Percentiles rank a stretch among this genome's conserved stretches.
Evolutionary conservation across 2,113 vertebrate genomes (phyloP).

Genomic region (Crotalus horridus): DNA sequence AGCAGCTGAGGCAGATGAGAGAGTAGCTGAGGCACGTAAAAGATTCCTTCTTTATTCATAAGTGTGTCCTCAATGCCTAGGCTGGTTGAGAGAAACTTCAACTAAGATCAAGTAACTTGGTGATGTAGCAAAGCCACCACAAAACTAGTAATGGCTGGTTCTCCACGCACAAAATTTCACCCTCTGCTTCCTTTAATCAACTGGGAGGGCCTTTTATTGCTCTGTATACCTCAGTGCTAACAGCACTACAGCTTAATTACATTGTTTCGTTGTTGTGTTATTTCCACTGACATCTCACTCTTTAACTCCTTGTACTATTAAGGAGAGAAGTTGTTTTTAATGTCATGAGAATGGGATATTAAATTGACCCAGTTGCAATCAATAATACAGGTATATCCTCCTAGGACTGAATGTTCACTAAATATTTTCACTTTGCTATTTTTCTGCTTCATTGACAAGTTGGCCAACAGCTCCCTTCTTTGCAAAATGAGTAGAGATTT

Average conservation of each 20-base stretch:
- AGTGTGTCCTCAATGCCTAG: rapidly evolving
- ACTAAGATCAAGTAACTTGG: not conserved
- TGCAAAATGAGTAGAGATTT: conserved; percentile 52
- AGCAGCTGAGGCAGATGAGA: not conserved
- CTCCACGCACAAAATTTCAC: conserved; percentile 49
- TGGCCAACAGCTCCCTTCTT: conserved; percentile 10
- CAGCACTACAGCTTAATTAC: conserved; percentile 69
- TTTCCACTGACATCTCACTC: conserved; percentile 62
- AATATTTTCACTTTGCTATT: conserved; percentile 44
- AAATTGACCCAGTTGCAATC: conserved; percentile 68
- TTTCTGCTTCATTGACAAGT: conserved; percentile 30
- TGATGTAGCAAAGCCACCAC: not conserved
- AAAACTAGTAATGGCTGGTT: conserved; percentile 22
- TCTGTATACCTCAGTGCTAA: conserved; percentile 40
- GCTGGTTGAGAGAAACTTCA: not conserved
- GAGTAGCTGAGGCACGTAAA: not conserved
- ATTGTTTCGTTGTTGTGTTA: conserved; percentile 68
- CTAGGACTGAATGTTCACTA: conserved; percentile 50
- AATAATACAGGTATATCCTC: conserved; percentile 59
- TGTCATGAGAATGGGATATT: conserved; percentile 56
- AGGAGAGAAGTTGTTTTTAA: conserved; percentile 58
- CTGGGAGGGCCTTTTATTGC: conserved; percentile 56
- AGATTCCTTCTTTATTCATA: not conserved
- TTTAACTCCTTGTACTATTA: conserved; percentile 69
- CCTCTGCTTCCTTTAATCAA: conserved; percentile 65